Conservation (phyloP, 2,113 vertebrate species). For the Ammodytes marinus region DNA sequence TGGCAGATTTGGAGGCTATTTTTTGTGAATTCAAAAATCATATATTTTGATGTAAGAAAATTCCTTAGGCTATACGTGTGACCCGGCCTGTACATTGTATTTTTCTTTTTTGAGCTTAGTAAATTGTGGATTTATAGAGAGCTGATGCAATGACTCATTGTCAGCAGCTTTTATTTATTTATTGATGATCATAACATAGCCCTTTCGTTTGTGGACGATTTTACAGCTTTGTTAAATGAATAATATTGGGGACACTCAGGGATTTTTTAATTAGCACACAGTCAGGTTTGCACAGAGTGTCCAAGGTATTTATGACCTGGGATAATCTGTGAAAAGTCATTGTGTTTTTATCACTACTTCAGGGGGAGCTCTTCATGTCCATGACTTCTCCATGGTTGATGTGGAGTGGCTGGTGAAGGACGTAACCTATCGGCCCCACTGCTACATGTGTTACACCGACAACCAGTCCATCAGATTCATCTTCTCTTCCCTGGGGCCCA, state of each 20-base stretch:
- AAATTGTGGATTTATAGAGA: neutral
- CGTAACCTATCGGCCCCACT: slow-evolving; percentile 90
- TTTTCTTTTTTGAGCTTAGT: too few relatives aligned
- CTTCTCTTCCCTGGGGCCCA: slow-evolving; percentile 84
- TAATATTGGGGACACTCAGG: too few relatives aligned
- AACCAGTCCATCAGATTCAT: slow-evolving; percentile 77
- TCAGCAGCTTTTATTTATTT: too few relatives aligned
- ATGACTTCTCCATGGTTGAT: slow-evolving; percentile 86
- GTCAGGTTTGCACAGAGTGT: neutral
- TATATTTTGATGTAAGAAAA: neutral
- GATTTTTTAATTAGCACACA: neutral
- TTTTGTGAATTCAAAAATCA: neutral
- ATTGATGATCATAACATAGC: too few relatives aligned
- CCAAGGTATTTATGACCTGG: neutral
- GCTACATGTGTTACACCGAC: slow-evolving; percentile 88
- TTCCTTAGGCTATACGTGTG: too few relatives aligned
- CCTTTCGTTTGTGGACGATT: too few relatives aligned
- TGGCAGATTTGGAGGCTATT: neutral
- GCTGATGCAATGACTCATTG: neutral
- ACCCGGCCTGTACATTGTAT: neutral
- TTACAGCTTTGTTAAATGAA: too few relatives aligned
- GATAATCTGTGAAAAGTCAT: neutral
- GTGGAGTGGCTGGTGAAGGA: slow-evolving; percentile 91
- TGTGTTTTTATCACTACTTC: neutral
- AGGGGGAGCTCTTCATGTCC: slow-evolving; percentile 93